These are phyloP conservation scores for Ernsta delagoae DNA, from an alignment of 2,888 invertebrate species.

Conservation along the genomic window DNA sequence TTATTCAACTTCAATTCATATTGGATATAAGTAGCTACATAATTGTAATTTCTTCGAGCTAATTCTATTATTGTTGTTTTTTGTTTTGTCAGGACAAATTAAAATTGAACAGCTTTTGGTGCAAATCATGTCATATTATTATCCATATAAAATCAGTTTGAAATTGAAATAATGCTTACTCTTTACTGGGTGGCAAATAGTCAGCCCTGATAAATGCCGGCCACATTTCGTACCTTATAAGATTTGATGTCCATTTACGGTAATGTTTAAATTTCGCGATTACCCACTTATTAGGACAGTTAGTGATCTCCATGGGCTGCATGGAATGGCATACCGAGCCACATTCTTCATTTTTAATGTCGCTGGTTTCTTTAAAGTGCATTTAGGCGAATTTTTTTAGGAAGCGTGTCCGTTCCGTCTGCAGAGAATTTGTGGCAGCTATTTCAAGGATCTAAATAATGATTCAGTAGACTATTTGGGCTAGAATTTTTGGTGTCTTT, in stretches of 20 bases:
- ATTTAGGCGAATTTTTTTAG: slow-evolving; percentile 31
- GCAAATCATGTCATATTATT: no score
- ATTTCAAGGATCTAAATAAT: slow-evolving; percentile 12
- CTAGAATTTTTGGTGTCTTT: background rate
- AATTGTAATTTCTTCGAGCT: no score
- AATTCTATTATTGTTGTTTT: no score
- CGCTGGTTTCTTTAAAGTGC: slow-evolving; percentile 17
- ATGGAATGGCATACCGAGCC: slow-evolving; percentile 24
- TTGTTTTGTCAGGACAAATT: no score
- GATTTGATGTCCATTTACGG: slow-evolving; percentile 33
- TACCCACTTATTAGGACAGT: slow-evolving; percentile 42
- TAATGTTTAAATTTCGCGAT: slow-evolving; percentile 40
- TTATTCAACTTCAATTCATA: no score
- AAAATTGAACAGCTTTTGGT: no score
- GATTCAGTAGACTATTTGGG: slow-evolving; percentile 9
- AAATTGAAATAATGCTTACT: background rate
- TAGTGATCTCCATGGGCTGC: background rate
- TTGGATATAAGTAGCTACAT: no score
- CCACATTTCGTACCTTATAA: slow-evolving; percentile 25
- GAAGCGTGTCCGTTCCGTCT: slow-evolving; percentile 14
- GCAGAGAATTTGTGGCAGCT: slow-evolving; percentile 19
- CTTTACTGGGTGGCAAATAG: background rate
- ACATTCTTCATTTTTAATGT: slow-evolving; percentile 33
- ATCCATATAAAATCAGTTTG: no score
- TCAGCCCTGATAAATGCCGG: slow-evolving; percentile 14